Conservation (phyloP, 2,888 invertebrate genomes). For the Cataglyphis albicans region DNA sequence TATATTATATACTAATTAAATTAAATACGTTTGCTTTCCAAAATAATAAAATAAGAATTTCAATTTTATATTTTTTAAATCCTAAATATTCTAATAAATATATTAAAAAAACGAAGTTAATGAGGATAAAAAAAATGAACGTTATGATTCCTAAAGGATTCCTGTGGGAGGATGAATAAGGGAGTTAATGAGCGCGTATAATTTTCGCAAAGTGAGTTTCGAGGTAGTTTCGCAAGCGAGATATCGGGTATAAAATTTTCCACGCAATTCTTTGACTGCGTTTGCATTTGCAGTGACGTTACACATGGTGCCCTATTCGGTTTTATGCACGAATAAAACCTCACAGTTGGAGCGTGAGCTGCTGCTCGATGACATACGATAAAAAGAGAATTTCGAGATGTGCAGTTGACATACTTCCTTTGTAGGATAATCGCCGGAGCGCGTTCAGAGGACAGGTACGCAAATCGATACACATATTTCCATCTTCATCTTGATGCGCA, state of each 20-base stretch:
- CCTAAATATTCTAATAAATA: background rate
- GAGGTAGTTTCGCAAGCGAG: conserved; percentile 22
- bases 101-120: background rate
- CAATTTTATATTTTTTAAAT: background rate
- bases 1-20: no score
- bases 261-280: conserved; percentile 33
- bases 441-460: conserved; percentile 8
- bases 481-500: background rate
- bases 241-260: conserved; percentile 18
- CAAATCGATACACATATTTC: conserved; percentile 46
- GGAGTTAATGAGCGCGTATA: background rate
- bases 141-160: background rate
- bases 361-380: conserved; percentile 41
- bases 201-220: conserved; percentile 17
- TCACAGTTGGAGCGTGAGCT: conserved; percentile 34
- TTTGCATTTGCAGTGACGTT: conserved; percentile 25
- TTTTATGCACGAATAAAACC: conserved; percentile 50
- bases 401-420: conserved; percentile 51
- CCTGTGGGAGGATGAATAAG: background rate
- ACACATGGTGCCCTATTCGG: conserved; percentile 9
- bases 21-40: background rate
- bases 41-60: conserved; percentile 2
- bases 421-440: conserved; percentile 47
- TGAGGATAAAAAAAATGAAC: background rate
- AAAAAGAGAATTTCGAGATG: conserved; percentile 51